phyloP scores from a whole-genome alignment of 2,888 invertebrate genomes.

The Netelia inedita region DNA sequence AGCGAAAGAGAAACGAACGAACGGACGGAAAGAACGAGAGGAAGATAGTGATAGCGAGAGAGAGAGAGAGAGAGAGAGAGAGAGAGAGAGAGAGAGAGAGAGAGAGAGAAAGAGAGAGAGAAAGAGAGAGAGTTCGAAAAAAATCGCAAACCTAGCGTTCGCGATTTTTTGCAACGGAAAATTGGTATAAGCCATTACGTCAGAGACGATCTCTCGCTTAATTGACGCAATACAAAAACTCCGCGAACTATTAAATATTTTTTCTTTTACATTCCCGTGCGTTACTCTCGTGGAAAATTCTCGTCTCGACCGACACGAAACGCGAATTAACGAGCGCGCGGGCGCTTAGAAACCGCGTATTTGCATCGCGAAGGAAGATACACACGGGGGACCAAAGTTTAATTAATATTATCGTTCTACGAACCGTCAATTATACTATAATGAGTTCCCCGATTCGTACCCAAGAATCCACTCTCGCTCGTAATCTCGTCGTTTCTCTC shows the following conservation, averaged over 20 bases:
- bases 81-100: neutral
- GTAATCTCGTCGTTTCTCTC: neutral
- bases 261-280: slow-evolving; percentile 12
- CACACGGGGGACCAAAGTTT: neutral
- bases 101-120: neutral
- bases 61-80: neutral
- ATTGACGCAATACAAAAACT: slow-evolving; percentile 63
- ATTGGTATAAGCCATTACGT: slow-evolving; percentile 57
- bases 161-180: slow-evolving; percentile 39
- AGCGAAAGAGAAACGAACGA: neutral
- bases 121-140: slow-evolving; percentile 32
- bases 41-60: neutral
- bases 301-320: slow-evolving; percentile 25
- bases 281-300: neutral
- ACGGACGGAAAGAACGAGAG: neutral
- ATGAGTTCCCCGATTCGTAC: neutral
- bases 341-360: neutral
- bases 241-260: slow-evolving; percentile 17
- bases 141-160: too few relatives aligned
- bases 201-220: slow-evolving; percentile 47
- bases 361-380: neutral
- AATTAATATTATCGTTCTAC: slow-evolving; percentile 7
- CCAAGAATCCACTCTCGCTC: neutral
- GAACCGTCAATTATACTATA: slow-evolving; percentile 32
- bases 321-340: slow-evolving; percentile 39